phyloP scores from a whole-genome alignment of 2,113 vertebrate species.

The Chinchilla lanigera region DNA sequence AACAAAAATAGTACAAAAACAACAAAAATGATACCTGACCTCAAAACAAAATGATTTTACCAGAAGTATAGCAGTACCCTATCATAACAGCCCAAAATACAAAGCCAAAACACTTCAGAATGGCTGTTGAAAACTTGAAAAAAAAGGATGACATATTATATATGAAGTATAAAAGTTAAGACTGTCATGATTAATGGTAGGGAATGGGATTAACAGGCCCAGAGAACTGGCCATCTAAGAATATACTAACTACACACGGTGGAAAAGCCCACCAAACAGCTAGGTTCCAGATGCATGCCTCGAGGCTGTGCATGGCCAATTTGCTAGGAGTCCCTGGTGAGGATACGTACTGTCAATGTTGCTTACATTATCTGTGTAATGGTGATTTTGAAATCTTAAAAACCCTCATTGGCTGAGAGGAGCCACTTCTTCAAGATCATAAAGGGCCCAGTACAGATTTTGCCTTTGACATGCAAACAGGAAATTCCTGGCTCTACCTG shows the following conservation, averaged over 20 bases:
- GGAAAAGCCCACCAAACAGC: not conserved
- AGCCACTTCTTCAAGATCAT: not conserved
- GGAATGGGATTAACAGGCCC: not conserved
- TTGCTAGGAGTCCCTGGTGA: not conserved
- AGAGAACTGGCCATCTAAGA: not conserved
- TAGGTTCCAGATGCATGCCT: not conserved
- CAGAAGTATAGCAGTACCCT: not conserved
- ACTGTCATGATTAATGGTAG: accelerated
- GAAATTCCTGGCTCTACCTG: not conserved
- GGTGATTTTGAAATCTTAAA: not conserved
- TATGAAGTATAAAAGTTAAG: not conserved
- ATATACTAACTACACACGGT: not conserved
- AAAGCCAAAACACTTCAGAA: not conserved
- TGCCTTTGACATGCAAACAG: not conserved
- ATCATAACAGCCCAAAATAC: not conserved
- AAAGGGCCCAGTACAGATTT: not conserved
- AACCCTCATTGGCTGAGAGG: not conserved
- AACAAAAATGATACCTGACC: too few species aligned
- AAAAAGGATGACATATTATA: not conserved
- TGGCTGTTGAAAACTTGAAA: not conserved
- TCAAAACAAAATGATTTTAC: not conserved
- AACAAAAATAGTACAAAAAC: too few species aligned
- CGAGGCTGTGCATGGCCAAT: not conserved
- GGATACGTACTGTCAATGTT: not conserved
- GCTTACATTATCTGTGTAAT: not conserved